These are phyloP conservation scores for Hipposideros larvatus DNA, from an alignment of 2,797 vertebrate species.

Conservation along the genomic window DNA sequence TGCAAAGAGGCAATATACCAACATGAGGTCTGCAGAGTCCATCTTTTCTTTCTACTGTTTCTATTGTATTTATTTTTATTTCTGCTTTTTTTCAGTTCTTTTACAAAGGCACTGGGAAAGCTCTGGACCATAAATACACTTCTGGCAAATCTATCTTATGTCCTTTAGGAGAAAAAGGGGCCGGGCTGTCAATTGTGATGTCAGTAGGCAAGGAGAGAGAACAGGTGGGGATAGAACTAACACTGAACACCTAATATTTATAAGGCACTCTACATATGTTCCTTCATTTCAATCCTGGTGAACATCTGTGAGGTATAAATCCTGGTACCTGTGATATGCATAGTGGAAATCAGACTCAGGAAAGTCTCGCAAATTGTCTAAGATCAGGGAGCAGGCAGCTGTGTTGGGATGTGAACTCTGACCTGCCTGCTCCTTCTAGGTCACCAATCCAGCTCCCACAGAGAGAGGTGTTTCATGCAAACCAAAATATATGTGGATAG, in stretches of 20 bases:
- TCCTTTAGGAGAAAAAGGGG: constrained; percentile 17
- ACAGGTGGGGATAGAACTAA: not conserved
- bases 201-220: not conserved
- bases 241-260: not conserved
- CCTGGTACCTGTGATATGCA: not conserved
- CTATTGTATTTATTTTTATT: not conserved
- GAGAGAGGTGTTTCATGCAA: not conserved
- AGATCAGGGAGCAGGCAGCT: not conserved
- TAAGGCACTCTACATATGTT: not conserved
- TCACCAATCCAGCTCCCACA: not conserved
- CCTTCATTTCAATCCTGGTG: not conserved
- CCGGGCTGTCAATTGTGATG: not conserved
- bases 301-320: not conserved
- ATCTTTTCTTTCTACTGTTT: not conserved
- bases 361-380: not conserved
- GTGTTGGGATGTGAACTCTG: not conserved
- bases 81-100: not conserved
- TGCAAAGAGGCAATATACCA: not conserved
- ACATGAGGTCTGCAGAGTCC: not conserved
- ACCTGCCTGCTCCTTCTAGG: not conserved
- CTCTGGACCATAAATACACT: not conserved
- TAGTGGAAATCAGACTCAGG: not conserved
- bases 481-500: not conserved
- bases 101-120: not conserved
- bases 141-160: not conserved